phyloP scores from a whole-genome alignment of 92 coral and sea anemone genomes.

The Phenganax subtilis region DNA sequence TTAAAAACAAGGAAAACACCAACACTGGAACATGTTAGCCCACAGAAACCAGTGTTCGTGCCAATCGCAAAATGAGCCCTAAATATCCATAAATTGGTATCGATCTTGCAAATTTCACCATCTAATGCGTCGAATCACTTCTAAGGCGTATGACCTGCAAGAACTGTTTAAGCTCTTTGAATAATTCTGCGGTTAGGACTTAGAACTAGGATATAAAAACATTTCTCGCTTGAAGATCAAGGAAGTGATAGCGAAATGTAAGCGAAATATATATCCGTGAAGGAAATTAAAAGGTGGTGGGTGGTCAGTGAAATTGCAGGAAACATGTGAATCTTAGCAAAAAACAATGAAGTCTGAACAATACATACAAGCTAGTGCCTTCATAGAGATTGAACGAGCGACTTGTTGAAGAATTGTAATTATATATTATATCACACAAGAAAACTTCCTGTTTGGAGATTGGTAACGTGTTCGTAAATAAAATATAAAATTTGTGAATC shows the following conservation, averaged over 20 bases:
- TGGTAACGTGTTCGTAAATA: too few relatives aligned
- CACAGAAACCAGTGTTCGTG: neutral
- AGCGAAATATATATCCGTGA: neutral
- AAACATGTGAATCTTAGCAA: neutral
- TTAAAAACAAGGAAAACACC: too few relatives aligned
- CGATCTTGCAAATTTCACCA: neutral
- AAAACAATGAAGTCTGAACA: too few relatives aligned
- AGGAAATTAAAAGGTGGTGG: neutral
- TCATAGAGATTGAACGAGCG: too few relatives aligned
- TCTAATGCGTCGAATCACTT: neutral
- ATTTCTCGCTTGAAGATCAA: neutral
- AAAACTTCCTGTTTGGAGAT: too few relatives aligned
- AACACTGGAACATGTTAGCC: neutral
- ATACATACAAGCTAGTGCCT: too few relatives aligned
- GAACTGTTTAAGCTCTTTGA: neutral
- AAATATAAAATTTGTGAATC: too few relatives aligned
- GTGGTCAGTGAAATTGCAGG: neutral
- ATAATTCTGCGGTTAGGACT: constrained; percentile 1
- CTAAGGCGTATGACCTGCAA: neutral
- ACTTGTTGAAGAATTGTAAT: too few relatives aligned
- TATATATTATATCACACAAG: too few relatives aligned
- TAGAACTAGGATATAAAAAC: constrained; percentile 16
- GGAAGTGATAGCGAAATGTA: neutral
- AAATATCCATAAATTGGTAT: neutral
- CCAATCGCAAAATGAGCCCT: neutral